Base-by-base conservation (phyloP, 2,113 vertebrate genomes). In the Cyanoliseus patagonus region DNA sequence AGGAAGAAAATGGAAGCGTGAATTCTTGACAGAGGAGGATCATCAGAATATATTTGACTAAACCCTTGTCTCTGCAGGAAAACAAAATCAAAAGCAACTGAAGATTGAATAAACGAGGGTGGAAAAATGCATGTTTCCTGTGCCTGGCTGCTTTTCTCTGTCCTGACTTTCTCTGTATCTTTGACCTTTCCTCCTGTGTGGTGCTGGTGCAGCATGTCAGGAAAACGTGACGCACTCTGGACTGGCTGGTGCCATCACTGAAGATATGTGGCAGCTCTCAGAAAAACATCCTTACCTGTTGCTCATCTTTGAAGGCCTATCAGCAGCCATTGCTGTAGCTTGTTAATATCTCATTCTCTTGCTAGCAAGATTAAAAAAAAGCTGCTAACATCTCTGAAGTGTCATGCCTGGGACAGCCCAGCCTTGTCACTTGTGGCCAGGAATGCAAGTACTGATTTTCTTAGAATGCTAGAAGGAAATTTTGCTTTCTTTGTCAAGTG, bases 401-500 rank as follows among this genome's bases (percentile, higher is more conserved):
- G 59, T 46, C 52, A 73, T 0, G 4, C 17, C 59, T 69, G 33
- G 83, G 51, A 41, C 61, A 77, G 15, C 55, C 11, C 42, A 90
- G 41, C 51, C 10, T 33, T 75, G 47, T 93, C 28, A 39, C 64
- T 82, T 95, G 77, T 82, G 62, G 68, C 64, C 55, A 78, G 86
- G 73, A 95, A 91, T 66, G 20, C 86, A 74, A 74, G 62, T 25
- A 39, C 20, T 88, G 55, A 39, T 92, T 95, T 94, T 95, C 91
- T 91, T 92, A 84, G 94, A 95, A 95, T 82, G 33, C 64, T 15
- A 39, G 23, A 92, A 77, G 91, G 89, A 95, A 94, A 82, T 94
- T 94, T 75, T 86, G 46, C 88, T 86, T 59, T 75, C 61, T 83
- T 92, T 83, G 81, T 88, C 33, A 91, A 41, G 25, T 84, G 37